A percentile compares a stretch with the other conserved stretches of the same genome.
These are phyloP conservation scores for Micrasema minimum DNA, from an alignment of 1,140 invertebrate genomes.

Conservation along the genomic window DNA sequence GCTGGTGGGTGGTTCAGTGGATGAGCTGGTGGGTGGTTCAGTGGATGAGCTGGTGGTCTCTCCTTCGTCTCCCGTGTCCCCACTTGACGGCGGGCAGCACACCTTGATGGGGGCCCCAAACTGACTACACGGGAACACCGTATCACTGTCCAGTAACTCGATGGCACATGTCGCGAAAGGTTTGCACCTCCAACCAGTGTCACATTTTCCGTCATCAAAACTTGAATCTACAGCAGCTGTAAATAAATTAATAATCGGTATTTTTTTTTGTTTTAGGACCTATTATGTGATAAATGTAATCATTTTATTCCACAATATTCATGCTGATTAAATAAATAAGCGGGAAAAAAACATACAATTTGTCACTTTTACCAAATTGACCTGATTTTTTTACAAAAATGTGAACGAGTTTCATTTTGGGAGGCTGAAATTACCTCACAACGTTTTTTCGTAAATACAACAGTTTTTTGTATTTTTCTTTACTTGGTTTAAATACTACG, in stretches of 20 bases:
- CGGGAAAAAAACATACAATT: no score
- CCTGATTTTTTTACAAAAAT: no score
- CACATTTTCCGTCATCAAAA: slow-evolving; percentile 1
- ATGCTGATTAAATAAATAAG: no score
- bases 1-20: background rate
- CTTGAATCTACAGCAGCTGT: slow-evolving; percentile 8
- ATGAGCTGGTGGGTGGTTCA: background rate
- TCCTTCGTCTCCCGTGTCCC: background rate
- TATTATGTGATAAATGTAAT: no score
- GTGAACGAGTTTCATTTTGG: no score
- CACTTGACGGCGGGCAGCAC: background rate
- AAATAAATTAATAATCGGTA: background rate
- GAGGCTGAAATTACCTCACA: no score
- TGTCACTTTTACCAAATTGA: no score
- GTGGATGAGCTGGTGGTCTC: background rate
- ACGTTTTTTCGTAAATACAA: no score
- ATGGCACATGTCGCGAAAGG: slow-evolving; percentile 66
- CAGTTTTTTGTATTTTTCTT: no score
- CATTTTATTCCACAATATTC: no score
- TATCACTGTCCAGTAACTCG: slow-evolving; percentile 59
- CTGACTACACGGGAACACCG: slow-evolving; percentile 6
- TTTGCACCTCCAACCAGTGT: background rate
- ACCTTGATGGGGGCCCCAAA: slow-evolving; percentile 7
- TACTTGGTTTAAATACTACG: no score
- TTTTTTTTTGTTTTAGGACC: no score